These are phyloP conservation scores for Nephrotoma guestfalica DNA, from an alignment of 2,888 invertebrate species.

Conservation along the genomic window DNA sequence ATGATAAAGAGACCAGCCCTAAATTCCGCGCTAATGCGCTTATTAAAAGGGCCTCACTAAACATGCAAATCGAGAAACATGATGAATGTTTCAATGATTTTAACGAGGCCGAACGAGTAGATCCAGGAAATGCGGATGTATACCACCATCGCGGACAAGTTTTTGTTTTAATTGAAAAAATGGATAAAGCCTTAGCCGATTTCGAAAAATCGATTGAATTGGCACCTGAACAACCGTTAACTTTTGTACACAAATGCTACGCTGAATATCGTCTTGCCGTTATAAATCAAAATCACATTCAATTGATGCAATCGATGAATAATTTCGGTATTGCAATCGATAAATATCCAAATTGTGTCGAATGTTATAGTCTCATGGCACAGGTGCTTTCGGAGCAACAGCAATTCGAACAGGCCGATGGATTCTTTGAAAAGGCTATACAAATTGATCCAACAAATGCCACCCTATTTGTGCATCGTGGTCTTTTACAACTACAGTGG, in stretches of 20 bases:
- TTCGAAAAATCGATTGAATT: constrained; percentile 70
- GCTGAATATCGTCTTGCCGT: constrained; percentile 66
- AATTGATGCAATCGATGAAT: constrained; percentile 48
- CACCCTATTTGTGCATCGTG: constrained; percentile 75
- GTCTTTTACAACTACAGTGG: constrained; percentile 69
- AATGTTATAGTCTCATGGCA: constrained; percentile 78
- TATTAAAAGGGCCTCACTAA: constrained; percentile 74
- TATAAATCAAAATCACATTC: constrained; percentile 41
- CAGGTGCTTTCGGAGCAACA: constrained; percentile 80
- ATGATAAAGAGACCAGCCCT: constrained; percentile 39
- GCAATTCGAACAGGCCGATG: constrained; percentile 69
- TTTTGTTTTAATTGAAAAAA: constrained; percentile 63
- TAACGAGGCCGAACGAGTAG: constrained; percentile 55
- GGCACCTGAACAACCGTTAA: constrained; percentile 72
- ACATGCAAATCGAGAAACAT: constrained; percentile 62
- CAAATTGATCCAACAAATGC: constrained; percentile 75
- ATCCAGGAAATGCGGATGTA: constrained; percentile 72
- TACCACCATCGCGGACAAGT: constrained; percentile 90
- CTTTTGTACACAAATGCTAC: constrained; percentile 82
- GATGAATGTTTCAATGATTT: constrained; percentile 68
- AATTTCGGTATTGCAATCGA: constrained; percentile 63
- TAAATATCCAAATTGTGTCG: constrained; percentile 70
- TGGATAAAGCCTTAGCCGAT: constrained; percentile 66
- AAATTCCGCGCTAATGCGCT: constrained; percentile 68
- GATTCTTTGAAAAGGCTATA: constrained; percentile 64